Conservation (phyloP, 2,113 vertebrate genomes). For the Dipodomys ordii region DNA sequence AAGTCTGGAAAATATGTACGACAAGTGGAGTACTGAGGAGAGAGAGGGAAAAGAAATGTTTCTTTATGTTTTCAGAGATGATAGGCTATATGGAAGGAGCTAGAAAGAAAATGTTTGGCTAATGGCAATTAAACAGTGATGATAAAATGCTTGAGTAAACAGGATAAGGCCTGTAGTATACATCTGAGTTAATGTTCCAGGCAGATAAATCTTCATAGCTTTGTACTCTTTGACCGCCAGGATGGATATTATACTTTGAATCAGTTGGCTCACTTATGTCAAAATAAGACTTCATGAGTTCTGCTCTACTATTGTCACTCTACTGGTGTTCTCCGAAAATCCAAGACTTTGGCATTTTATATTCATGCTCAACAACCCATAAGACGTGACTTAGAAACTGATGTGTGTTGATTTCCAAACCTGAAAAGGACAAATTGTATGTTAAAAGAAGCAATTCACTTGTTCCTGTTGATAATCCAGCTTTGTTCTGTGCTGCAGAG, state of each 20-base stretch:
- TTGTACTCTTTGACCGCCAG: not conserved
- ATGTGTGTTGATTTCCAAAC: not conserved
- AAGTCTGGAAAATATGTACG: conserved; percentile 35
- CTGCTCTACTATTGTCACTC: not conserved
- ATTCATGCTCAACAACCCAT: not conserved
- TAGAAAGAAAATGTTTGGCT: not conserved
- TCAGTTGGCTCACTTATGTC: not conserved
- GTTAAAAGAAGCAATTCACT: not conserved
- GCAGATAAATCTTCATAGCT: not conserved
- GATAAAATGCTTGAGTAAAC: not conserved
- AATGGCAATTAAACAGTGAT: not conserved
- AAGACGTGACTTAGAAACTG: conserved; percentile 34
- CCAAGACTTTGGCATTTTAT: not conserved
- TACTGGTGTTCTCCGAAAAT: not conserved
- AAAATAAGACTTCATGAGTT: not conserved
- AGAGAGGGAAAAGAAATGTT: not conserved
- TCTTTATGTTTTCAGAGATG: conserved; percentile 4
- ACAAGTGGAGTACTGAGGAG: not conserved
- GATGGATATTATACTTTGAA: not conserved
- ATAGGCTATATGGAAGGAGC: not conserved
- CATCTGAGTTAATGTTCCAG: not conserved
- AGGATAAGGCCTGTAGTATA: not conserved
- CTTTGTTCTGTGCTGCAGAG: not conserved
- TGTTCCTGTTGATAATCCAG: not conserved
- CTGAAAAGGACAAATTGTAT: not conserved